Conservation (phyloP, 2,113 vertebrate genomes). For the Myrmecophaga tridactyla region DNA sequence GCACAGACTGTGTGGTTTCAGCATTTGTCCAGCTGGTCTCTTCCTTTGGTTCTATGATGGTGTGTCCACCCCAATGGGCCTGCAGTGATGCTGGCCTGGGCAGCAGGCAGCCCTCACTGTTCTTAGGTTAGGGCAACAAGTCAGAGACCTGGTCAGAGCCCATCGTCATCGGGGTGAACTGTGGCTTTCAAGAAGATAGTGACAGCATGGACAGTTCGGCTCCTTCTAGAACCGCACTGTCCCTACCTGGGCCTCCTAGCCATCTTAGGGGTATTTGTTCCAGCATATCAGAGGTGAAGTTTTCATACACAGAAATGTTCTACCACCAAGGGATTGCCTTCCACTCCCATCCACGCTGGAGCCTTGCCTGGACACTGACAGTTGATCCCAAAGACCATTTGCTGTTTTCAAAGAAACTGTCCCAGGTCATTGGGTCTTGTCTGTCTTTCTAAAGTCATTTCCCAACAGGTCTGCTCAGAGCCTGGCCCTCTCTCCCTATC, state of each 20-base stretch:
- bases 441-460: not conserved
- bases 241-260: not conserved
- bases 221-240: too few relatives aligned
- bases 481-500: too few relatives aligned
- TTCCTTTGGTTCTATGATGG: not conserved
- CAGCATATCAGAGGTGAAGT: not conserved
- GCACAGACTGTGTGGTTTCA: fast-evolving
- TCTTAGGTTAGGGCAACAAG: not conserved
- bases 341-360: too few relatives aligned
- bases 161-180: not conserved
- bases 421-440: too few relatives aligned
- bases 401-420: too few relatives aligned
- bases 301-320: too few relatives aligned
- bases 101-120: too few relatives aligned
- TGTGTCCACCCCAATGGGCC: too few relatives aligned
- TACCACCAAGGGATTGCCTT: not conserved
- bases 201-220: too few relatives aligned
- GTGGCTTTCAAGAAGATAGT: not conserved
- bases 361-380: not conserved
- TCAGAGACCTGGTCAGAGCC: not conserved
- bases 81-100: not conserved
- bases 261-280: not conserved
- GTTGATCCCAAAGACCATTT: not conserved
- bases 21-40: not conserved
- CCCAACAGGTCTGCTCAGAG: too few relatives aligned